Base-by-base conservation (phyloP, 2,888 invertebrate genomes). In the Agrilus mali region DNA sequence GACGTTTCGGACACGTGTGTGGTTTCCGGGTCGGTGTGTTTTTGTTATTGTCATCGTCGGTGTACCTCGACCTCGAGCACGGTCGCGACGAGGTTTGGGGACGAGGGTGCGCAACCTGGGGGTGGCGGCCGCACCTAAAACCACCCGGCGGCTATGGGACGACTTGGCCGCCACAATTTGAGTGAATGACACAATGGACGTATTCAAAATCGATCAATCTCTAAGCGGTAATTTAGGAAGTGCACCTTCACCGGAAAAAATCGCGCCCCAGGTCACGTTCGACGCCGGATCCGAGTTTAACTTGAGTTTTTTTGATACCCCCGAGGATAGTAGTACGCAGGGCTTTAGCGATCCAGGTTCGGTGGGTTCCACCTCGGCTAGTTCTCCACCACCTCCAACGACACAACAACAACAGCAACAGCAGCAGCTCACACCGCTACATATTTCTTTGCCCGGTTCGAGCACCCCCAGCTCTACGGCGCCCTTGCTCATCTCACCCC, bases 211-310 rank as follows among this genome's bases (percentile, higher is more conserved):
- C 60, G 80, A 80, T 60, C 75, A 74, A 71, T 75, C 77, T 64
- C 70, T 77, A 60, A 72, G 71, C 66, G 74, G 74, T 66, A 73
- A 75, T 65, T 64, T 77, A 62, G 74, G 74, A 56, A 71, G 68
- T 60, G 74, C 77, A 63, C 77, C 74, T 56, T 69, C 72, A 50
- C 73, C 74, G 53, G 75, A 76, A 63, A 73, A 73, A 66, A 68
- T 73, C 58, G 69, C 73, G 61, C 71, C 76, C 64, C 74, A 77
- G 65, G 80, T 82, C 54, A 74, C 76, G 59, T 80, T 84, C 67
- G 83, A 82, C 66, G 79, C 82, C 55, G 79, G 78, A 61, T 76
- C 81, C 52, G 83, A 85, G 65, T 86, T 86, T 67, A 82, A 85
- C 67, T 73, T 86, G 60, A 77, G 82, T 65, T 86, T 86, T 70